Evolutionary conservation across 1,140 invertebrate species (phyloP), one percentile per base, ranked within the genome.

Genomic region (Chrysoperla carnea): DNA sequence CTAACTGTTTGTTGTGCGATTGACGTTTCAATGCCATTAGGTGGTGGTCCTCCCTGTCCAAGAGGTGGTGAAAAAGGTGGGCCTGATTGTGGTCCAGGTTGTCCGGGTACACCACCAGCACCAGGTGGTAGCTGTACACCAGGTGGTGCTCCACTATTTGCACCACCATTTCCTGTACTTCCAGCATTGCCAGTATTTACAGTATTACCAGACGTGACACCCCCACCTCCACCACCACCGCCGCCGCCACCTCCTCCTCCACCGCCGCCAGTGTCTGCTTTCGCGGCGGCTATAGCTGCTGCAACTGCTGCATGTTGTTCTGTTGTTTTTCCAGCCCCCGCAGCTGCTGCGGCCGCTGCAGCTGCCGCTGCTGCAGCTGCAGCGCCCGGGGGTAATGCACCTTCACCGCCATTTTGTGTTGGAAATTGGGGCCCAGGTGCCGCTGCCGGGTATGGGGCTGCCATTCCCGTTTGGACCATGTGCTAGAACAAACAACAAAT

Each of bases 401-500:
- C 76, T 35, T 70, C 70, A 44, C 81, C 76, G 37, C 75, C 76
- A 54, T 78, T 79, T 52, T 75, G 70, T 58, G 79, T 70, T 67
- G 78, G 66, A 69, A 76, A 63, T 73, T 83, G 73, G 69, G 82
- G 63, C 5, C 72, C 70, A 68, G 75, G 72, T 65, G 80, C 81
- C 69, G 78, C 81, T 58, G 73, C 70, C 50, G 75, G 69, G 67
- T 79, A 87, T 59, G 84, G 82, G 64, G 73, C 72, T 62, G 78
- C 76, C 77, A 90, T 87, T 55, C 85, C 85, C 69, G 86, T 83
- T 71, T 89, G 85, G 69, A 92, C 87, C 82, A 91, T 88, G 73
- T 91, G 87, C 87, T 91, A 76, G 13, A 84, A 82, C 48, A 63
- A 57, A 53, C 63, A 66, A n/a, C 56, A 55, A 3, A 3, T 23